Base-by-base conservation (phyloP, 2,797 vertebrate genomes). In the Danio albolineatus region DNA sequence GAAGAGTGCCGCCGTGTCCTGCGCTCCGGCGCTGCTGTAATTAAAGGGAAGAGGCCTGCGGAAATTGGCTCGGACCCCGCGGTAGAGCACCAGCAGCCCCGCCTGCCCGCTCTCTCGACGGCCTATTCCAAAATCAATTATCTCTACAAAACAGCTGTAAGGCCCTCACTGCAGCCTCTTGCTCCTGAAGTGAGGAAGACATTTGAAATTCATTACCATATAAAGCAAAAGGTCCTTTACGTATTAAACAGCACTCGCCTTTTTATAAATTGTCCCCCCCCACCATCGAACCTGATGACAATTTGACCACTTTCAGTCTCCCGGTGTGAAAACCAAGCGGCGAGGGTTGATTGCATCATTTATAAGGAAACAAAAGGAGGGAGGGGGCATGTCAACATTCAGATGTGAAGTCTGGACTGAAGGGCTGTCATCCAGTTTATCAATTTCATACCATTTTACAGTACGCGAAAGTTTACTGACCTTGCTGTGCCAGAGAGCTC, bases 71-170 rank as follows among this genome's bases (percentile, higher is more conserved):
- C 74, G n/a, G 84, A 94, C 91, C 86, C 89, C 0, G 75, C 89
- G 82, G 84, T 70, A 86, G 86, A 90, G 88, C 88, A 51, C 78
- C 43, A 19, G 90, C 91, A 89, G 90, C 90, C 89, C 73, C 44
- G 80, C 91, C 90, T 93, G 89, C 90, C 91, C 89, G 85, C 81
- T 84, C 89, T 87, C 90, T 88, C 91, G 90, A 93, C 94, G 92
- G 93, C 91, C 91, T 91, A 92, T 91, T 91, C 86, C 89, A 91
- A 94, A 95, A 94, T 95, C 94, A 94, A 93, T 94, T 94, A 94
- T 94, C 93, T 94, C 92, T 81, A 86, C 90, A 90, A 93, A 94
- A 90, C 92, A 91, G 90, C 88, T 91, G 91, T 91, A 91, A 94
- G 92, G 91, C 90, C 90, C 87, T 90, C 89, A 90, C 88, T 90